A percentile compares a stretch with the other conserved stretches of the same genome.
Conservation (phyloP, 2,888 invertebrate species). For the Plebejus argus region DNA sequence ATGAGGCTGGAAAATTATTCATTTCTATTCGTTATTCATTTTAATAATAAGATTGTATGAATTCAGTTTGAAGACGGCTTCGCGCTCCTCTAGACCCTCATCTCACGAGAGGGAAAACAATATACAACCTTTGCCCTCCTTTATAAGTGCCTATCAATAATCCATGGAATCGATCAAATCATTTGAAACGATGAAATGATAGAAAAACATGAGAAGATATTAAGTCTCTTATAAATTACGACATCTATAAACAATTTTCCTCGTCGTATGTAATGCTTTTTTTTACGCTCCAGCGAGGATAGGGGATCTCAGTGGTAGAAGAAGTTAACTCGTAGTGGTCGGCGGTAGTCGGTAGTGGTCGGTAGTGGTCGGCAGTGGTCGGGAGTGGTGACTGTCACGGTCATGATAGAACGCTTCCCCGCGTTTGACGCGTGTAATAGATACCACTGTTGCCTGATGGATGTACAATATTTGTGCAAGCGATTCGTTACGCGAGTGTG, state of each 20-base stretch:
- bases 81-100: background rate
- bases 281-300: background rate
- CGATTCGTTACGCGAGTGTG: constrained; percentile 18
- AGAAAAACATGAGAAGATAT: background rate
- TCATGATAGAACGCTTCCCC: background rate
- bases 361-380: background rate
- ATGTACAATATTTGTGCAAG: constrained; percentile 18
- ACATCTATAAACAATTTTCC: background rate
- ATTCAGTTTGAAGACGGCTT: background rate
- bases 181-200: background rate
- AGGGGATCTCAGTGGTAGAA: background rate
- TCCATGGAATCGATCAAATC: background rate
- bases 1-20: background rate
- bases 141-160: background rate
- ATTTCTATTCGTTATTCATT: background rate
- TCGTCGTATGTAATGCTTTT: background rate
- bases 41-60: background rate
- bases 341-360: background rate
- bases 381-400: background rate
- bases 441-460: background rate
- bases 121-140: background rate
- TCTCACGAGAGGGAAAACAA: background rate
- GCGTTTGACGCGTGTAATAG: background rate
- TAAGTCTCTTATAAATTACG: background rate
- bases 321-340: background rate